Evolutionary conservation across 1,140 invertebrate species (phyloP), one percentile per base, ranked within the genome.

Genomic region (Drosophila repletoides): DNA sequence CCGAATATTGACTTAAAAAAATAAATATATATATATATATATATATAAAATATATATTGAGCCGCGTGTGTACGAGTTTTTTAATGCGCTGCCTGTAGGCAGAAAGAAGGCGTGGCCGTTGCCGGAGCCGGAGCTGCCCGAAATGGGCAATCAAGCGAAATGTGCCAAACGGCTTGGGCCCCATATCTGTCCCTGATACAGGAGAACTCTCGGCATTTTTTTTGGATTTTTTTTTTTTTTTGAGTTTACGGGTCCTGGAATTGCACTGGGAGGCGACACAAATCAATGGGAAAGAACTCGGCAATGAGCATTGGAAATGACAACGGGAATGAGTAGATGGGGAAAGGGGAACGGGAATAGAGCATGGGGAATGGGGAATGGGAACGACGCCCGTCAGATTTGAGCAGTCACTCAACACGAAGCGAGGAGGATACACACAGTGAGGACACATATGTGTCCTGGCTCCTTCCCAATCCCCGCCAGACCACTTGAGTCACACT

Each of bases 141-240:
- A 83, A 83, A 77, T 84, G 79, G 70, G 77, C 79, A 83, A 83
- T 83, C 79, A 83, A 84, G 55, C 73, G 70, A 83, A 77, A 83
- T 64, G 79, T 69, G 66, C 59, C 59, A 64, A 64, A 60, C 59
- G 49, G 65, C 59, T 67, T 66, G 63, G 55, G 63, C 34, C 63
- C 45, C 36, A n/a, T 59, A 59, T 58, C 61, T 48, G 41, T 65
- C 45, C 34, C 38, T 38, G 28, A 21, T 5, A 5, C 5, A 5
- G 19, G n/a, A n/a, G n/a, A n/a, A n/a, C n/a, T n/a, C n/a, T n/a
- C n/a, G n/a, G n/a, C n/a, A n/a, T n/a, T n/a, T n/a, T n/a, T n/a
- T n/a, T n/a, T n/a, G 49, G 34, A 53, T 33, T 28, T 43, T 10
- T 24, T n/a, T n/a, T n/a, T n/a, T n/a, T n/a, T n/a, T n/a, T n/a